phyloP scores from a whole-genome alignment of 2,888 invertebrate species.

The Acanthosepion esculentum region DNA sequence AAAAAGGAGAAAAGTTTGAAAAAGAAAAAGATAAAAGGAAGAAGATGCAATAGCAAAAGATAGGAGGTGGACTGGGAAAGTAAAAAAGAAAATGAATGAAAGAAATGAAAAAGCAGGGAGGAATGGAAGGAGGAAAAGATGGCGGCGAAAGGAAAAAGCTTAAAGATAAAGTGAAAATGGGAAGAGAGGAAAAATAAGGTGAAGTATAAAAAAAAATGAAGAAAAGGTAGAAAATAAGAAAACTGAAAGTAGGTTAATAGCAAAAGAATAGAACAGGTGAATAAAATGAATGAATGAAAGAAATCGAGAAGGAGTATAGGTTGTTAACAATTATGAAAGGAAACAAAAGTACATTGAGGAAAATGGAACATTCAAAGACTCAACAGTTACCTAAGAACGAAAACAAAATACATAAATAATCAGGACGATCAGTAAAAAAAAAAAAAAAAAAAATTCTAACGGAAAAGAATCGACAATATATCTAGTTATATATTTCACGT shows the following conservation, averaged over 20 bases:
- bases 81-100: neutral
- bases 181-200: neutral
- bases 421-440: no score
- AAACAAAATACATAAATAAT: neutral
- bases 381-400: neutral
- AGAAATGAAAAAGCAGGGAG: neutral
- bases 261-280: neutral
- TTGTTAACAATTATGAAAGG: no score
- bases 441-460: no score
- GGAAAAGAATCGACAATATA: no score
- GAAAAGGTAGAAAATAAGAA: neutral
- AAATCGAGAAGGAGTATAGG: neutral
- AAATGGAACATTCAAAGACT: neutral
- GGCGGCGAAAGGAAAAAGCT: neutral
- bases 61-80: neutral
- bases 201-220: neutral
- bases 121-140: neutral
- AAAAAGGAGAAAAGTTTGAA: neutral
- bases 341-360: no score
- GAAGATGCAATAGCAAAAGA: neutral
- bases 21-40: neutral
- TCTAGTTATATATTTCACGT: no score
- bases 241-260: no score
- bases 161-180: neutral
- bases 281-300: no score